Percentiles rank a stretch among this genome's conserved stretches.
phyloP scores from a whole-genome alignment of 2,797 vertebrate genomes.

The Malurus splendens region DNA sequence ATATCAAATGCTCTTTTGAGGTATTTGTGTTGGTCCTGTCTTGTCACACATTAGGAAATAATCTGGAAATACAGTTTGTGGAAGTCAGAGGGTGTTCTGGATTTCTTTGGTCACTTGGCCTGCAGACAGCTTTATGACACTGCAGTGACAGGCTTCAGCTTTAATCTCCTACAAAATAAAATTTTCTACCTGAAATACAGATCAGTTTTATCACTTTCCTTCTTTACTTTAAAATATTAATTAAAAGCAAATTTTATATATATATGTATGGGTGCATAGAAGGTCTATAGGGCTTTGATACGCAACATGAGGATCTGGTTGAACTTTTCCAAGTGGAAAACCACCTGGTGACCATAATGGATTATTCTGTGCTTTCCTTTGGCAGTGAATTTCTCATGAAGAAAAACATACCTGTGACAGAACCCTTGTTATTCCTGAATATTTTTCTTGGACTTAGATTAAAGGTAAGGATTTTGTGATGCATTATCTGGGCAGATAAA shows the following conservation, averaged over 20 bases:
- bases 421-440: neutral
- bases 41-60: neutral
- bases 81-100: neutral
- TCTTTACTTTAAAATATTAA: neutral
- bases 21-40: neutral
- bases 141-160: neutral
- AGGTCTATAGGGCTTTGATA: neutral
- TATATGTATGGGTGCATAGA: no score
- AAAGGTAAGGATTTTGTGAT: neutral
- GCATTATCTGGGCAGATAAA: neutral
- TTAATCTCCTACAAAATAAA: neutral
- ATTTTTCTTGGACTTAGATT: neutral
- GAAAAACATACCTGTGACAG: neutral
- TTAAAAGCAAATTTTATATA: neutral
- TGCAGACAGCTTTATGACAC: neutral
- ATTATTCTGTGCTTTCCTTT: neutral
- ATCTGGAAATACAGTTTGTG: neutral
- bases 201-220: neutral
- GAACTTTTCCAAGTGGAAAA: neutral
- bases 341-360: neutral
- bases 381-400: neutral
- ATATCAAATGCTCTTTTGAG: neutral
- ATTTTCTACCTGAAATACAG: no score
- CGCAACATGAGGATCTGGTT: neutral
- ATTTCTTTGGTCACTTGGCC: neutral